Conservation (phyloP, 2,797 vertebrate genomes). For the Leptoclinus maculatus region DNA sequence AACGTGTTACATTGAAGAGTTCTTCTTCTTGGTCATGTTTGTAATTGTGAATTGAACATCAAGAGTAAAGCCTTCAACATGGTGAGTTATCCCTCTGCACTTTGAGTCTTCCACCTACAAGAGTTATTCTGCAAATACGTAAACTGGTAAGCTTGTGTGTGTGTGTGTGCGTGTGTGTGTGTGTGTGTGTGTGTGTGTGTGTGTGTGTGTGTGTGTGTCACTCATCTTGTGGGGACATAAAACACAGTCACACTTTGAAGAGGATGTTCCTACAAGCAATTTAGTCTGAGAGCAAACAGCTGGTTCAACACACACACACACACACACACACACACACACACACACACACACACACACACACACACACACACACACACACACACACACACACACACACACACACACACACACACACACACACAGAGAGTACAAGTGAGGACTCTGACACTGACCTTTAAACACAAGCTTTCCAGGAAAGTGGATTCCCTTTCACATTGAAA, state of each 20-base stretch:
- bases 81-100: neutral
- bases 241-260: neutral
- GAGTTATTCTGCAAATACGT: neutral
- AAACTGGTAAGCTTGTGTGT: neutral
- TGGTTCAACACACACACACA: neutral
- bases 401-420: neutral
- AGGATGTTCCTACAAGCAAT: neutral
- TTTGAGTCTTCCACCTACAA: neutral
- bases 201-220: neutral
- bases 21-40: neutral
- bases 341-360: neutral
- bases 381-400: neutral
- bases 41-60: neutral
- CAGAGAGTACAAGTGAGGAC: neutral
- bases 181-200: neutral
- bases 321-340: neutral
- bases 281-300: neutral
- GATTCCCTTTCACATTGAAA: neutral
- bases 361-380: neutral
- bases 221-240: neutral
- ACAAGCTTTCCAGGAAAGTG: constrained; percentile 11
- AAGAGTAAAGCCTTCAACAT: neutral
- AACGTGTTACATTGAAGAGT: neutral
- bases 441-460: neutral
- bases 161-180: no score